Percentiles rank a stretch among this genome's conserved stretches.
Evolutionary conservation across 2,113 vertebrate genomes (phyloP).

Genomic region (Taxidea taxus): DNA sequence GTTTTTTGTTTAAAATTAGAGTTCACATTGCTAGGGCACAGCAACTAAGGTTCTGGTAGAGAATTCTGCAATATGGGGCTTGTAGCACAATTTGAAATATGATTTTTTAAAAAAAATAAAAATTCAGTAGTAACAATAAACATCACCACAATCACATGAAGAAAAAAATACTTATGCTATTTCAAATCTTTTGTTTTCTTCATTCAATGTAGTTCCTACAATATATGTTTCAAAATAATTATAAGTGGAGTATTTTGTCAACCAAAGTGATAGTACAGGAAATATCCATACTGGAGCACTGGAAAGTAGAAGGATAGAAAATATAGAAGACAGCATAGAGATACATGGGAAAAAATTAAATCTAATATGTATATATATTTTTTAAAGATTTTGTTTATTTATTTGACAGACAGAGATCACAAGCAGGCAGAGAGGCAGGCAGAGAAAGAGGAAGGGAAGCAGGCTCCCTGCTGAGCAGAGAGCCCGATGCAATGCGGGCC

Average conservation of each 20-base stretch:
- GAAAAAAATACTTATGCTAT: background rate
- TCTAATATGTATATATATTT: background rate
- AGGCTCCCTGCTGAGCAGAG: too few species aligned
- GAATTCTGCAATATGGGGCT: background rate
- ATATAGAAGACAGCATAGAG: background rate
- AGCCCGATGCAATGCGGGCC: too few species aligned
- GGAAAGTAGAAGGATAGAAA: background rate
- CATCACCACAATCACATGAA: background rate
- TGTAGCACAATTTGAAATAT: background rate
- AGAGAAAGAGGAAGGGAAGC: too few species aligned
- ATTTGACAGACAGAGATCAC: too few species aligned
- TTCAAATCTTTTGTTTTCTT: background rate
- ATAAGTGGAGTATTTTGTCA: background rate
- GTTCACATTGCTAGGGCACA: background rate
- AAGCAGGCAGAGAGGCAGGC: too few species aligned
- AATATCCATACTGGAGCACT: background rate
- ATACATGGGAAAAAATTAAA: background rate
- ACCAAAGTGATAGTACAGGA: background rate
- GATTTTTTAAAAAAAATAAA: background rate
- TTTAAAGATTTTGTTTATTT: too few species aligned
- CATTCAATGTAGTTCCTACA: background rate
- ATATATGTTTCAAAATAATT: background rate
- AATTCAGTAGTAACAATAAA: background rate
- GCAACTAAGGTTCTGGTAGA: background rate
- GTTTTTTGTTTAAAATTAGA: background rate